Conservation (phyloP, 2,888 invertebrate species). For the Odontocolon sp. region DNA sequence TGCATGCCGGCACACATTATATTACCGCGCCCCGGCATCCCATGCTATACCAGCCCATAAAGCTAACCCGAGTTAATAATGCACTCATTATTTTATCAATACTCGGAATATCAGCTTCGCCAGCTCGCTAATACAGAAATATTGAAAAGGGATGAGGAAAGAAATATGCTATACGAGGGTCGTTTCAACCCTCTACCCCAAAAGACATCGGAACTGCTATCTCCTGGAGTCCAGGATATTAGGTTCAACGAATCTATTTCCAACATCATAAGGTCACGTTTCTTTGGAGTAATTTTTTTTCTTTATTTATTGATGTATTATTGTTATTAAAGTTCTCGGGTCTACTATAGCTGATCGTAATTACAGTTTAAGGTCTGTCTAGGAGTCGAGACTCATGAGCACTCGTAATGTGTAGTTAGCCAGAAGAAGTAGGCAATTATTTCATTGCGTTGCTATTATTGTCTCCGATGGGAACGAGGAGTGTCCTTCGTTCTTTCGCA, state of each 20-base stretch:
- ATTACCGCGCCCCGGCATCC: slow-evolving; percentile 60
- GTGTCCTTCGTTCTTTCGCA: no score
- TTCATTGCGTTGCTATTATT: background rate
- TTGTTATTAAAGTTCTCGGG: background rate
- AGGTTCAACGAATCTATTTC: slow-evolving; percentile 14
- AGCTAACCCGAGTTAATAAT: slow-evolving; percentile 73
- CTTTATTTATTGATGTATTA: background rate
- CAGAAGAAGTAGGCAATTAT: background rate
- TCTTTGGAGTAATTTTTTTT: background rate
- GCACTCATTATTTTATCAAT: slow-evolving; percentile 78
- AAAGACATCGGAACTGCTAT: background rate
- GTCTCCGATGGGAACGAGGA: no score
- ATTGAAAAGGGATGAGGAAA: background rate
- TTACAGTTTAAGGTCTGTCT: no score
- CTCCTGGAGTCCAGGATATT: background rate
- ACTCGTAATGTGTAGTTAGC: background rate
- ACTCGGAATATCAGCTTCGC: slow-evolving; percentile 64
- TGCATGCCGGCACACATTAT: slow-evolving; percentile 76
- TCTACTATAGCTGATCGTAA: no score
- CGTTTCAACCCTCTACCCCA: slow-evolving; percentile 4
- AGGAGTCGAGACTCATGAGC: background rate
- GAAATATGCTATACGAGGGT: background rate
- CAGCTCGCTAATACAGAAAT: slow-evolving; percentile 6
- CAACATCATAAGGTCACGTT: background rate
- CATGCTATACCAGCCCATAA: slow-evolving; percentile 44